Percentiles rank a stretch among this genome's conserved stretches.
These are phyloP conservation scores for Trogon melanurus DNA, from an alignment of 2,113 vertebrate genomes.

Conservation along the genomic window DNA sequence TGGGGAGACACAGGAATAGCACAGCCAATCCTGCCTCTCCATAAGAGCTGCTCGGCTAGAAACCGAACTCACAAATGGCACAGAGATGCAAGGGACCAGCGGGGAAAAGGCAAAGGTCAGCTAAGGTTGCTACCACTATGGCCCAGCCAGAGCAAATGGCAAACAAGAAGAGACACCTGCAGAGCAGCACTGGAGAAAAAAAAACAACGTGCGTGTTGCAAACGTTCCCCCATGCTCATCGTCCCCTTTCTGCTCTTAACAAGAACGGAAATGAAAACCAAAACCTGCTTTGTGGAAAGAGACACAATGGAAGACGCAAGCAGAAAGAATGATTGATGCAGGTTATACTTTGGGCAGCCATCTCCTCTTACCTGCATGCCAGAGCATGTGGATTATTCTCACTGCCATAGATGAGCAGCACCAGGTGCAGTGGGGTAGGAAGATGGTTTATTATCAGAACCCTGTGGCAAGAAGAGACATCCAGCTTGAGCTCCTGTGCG, in stretches of 20 bases:
- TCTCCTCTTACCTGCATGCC: neutral
- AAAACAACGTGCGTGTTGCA: rapidly evolving
- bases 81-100: neutral
- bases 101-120: neutral
- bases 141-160: neutral
- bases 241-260: neutral
- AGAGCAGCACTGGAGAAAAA: neutral
- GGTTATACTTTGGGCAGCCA: neutral
- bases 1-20: neutral
- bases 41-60: neutral
- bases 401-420: neutral
- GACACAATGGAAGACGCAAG: neutral
- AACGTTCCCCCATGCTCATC: neutral
- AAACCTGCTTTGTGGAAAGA: neutral
- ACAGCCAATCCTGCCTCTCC: neutral
- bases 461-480: neutral
- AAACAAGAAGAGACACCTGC: neutral
- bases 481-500: neutral
- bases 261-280: neutral
- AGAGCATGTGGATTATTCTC: neutral
- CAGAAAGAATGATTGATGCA: neutral
- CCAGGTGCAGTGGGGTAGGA: neutral
- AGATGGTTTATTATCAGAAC: neutral
- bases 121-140: neutral
- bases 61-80: neutral